Base-by-base conservation (phyloP, 2,797 vertebrate genomes). In the Pseudomugil gertrudae region DNA sequence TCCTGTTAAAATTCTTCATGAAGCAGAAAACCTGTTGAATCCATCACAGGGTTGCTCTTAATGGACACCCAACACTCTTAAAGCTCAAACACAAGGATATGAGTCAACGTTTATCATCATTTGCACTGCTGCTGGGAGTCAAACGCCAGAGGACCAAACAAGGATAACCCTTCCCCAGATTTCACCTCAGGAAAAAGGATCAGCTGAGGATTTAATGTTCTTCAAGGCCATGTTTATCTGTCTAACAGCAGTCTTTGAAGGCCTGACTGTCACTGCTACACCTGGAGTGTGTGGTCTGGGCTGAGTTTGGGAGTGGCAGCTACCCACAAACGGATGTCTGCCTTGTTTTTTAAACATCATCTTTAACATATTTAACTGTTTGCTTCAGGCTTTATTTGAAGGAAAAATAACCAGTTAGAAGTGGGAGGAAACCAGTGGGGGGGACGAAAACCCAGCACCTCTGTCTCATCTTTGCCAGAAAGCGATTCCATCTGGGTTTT, bases 151-250 rank as follows among this genome's bases (percentile, higher is more conserved):
- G 36, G 63, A 78, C 83, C 86, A 87, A 90, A 90, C 72, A 84
- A 77, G 67, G 81, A 66, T 80, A 89, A 89, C 84, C 82, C 74
- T 74, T 63, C 69, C 69, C 63, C 66, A 88, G 76, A 85, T 89
- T 92, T 84, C 73, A 84, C 84, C 83, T 78, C 87, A 86, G 85
- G 88, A 90, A 88, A 89, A 63, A 63, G 84, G 85, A 89, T 90
- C 82, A 89, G 66, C 62, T 50, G 71, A 75, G 88, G 84, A 89
- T 90, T 86, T 90, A 69, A 87, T 60, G 73, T 86, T 81, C 54
- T 72, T 52, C 74, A 75, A 84, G 83, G 80, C 79, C 36, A 81
- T 87, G 80, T 78, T 91, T 91, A 88, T 84, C 75, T 35, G 73
- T 80, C 78, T 84, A 87, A 83, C 65, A 56, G 69, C 74, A 71